phyloP scores from a whole-genome alignment of 1,140 invertebrate genomes.

The Chironomus striatipennis region DNA sequence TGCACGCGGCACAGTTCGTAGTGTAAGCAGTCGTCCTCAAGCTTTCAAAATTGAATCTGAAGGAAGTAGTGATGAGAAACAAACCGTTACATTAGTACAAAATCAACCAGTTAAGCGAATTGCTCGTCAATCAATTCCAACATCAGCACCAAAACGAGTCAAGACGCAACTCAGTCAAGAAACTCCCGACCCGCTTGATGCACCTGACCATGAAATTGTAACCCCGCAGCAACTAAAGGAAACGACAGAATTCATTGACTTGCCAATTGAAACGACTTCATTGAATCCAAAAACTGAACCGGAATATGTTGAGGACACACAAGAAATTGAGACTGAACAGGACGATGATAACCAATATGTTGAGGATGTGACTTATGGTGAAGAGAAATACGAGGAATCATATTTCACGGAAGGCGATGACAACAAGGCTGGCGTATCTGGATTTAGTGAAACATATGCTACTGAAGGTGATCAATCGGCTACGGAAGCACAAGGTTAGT shows the following conservation, averaged over 20 bases:
- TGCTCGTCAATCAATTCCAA: constrained; percentile 23
- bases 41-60: constrained; percentile 40
- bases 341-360: constrained; percentile 36
- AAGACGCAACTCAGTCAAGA: constrained; percentile 26
- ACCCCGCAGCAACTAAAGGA: neutral
- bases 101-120: constrained; percentile 25
- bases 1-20: constrained; percentile 19
- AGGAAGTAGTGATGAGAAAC: constrained; percentile 35
- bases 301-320: constrained; percentile 38
- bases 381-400: constrained; percentile 39
- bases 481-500: constrained; percentile 41
- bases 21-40: constrained; percentile 23
- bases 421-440: constrained; percentile 28
- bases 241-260: constrained; percentile 35
- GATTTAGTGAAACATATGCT: constrained; percentile 25
- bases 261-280: constrained; percentile 36
- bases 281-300: constrained; percentile 39
- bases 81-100: constrained; percentile 33
- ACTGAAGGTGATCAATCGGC: constrained; percentile 35
- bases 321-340: constrained; percentile 35
- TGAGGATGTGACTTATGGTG: constrained; percentile 39
- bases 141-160: constrained; percentile 28
- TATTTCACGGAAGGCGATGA: constrained; percentile 40
- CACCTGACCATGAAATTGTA: constrained; percentile 29
- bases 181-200: constrained; percentile 28